Percentiles rank a stretch among this genome's conserved stretches.
Conservation (phyloP, 2,113 vertebrate species). For the Hippocampus comes region DNA sequence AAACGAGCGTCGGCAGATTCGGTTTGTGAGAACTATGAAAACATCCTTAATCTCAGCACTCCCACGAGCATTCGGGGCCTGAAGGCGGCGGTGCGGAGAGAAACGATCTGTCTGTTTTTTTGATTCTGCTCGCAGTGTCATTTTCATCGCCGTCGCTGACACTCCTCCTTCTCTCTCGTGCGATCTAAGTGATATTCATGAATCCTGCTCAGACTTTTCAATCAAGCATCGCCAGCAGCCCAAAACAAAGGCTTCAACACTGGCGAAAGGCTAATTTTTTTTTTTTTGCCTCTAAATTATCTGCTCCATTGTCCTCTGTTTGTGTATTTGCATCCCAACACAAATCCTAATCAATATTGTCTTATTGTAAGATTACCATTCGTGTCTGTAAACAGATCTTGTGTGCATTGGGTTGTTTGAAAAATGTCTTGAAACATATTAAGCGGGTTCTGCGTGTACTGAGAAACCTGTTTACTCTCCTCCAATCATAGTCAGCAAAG, state of each 20-base stretch:
- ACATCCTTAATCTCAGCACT: conserved; percentile 24
- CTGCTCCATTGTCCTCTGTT: conserved; percentile 1
- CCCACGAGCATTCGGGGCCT: conserved; percentile 7
- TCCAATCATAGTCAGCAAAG: too few species aligned
- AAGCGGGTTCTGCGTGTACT: background rate
- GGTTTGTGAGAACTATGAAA: conserved; percentile 22
- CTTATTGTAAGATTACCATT: background rate
- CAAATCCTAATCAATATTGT: background rate
- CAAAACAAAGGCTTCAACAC: conserved; percentile 7
- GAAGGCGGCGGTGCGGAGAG: conserved; percentile 12
- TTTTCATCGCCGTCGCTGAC: conserved; percentile 28
- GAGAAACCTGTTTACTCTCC: too few species aligned
- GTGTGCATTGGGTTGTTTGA: background rate
- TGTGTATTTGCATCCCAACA: background rate
- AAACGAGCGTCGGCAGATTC: background rate
- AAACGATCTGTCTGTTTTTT: conserved; percentile 33
- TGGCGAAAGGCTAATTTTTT: conserved; percentile 1
- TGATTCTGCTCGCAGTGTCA: conserved; percentile 29
- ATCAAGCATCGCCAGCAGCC: conserved; percentile 27
- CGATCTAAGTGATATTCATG: conserved; percentile 42
- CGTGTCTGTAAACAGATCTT: background rate
- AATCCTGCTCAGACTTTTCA: conserved; percentile 33
- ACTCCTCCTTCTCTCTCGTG: conserved; percentile 15
- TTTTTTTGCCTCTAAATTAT: conserved; percentile 17
- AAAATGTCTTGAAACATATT: background rate